These are phyloP conservation scores for Amniataba percoides DNA, from an alignment of 2,797 vertebrate species.

Conservation along the genomic window DNA sequence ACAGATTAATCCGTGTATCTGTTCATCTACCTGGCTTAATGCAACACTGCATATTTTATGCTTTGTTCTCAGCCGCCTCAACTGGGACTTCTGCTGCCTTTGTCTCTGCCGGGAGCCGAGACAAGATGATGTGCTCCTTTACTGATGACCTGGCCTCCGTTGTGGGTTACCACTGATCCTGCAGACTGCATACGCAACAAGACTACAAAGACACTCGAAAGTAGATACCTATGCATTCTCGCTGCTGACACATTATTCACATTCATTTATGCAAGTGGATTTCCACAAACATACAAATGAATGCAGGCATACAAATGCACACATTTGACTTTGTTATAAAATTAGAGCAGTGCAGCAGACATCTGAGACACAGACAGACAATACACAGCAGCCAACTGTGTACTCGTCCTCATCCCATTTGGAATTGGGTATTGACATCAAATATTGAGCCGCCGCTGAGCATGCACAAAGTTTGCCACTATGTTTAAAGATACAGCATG, in stretches of 20 bases:
- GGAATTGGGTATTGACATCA: constrained; percentile 75
- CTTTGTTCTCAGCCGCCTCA: constrained; percentile 61
- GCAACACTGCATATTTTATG: constrained; percentile 32
- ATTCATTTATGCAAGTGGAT: constrained; percentile 6
- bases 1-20: constrained; percentile 66
- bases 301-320: constrained; percentile 11
- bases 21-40: constrained; percentile 65
- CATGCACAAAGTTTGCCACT: constrained; percentile 54
- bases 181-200: constrained; percentile 19
- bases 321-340: constrained; percentile 48
- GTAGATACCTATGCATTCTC: neutral
- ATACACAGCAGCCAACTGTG: constrained; percentile 57
- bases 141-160: constrained; percentile 52
- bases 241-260: constrained; percentile 19
- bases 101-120: constrained; percentile 60
- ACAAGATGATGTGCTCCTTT: constrained; percentile 37
- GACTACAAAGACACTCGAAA: constrained; percentile 16
- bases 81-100: constrained; percentile 52
- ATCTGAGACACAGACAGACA: constrained; percentile 56
- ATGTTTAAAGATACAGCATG: constrained; percentile 65
- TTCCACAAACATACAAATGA: constrained; percentile 33
- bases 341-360: constrained; percentile 38
- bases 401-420: constrained; percentile 54
- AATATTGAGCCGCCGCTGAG: constrained; percentile 71
- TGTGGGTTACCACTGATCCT: constrained; percentile 34